Conservation (phyloP, 2,113 vertebrate genomes). For the Guaruba guarouba region DNA sequence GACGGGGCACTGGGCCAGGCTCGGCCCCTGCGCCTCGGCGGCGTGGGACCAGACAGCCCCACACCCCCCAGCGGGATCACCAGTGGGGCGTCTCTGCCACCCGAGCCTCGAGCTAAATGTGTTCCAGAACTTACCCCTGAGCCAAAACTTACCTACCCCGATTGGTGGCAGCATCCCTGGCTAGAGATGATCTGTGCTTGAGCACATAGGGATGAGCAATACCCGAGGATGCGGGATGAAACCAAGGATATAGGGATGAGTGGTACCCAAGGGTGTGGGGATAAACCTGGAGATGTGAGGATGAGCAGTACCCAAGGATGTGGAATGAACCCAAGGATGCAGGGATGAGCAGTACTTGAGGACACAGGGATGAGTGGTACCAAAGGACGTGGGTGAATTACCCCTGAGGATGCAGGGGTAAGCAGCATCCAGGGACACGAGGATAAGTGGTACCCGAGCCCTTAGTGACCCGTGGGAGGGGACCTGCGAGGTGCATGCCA, state of each 20-base stretch:
- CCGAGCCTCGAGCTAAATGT: accelerated
- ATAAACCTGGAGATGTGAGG: too few relatives aligned
- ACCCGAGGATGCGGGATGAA: neutral
- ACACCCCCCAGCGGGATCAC: neutral
- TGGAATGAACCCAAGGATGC: accelerated
- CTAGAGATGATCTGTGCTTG: accelerated
- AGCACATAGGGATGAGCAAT: accelerated
- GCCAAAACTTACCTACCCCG: accelerated
- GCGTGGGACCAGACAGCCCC: neutral
- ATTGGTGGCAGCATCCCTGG: accelerated
- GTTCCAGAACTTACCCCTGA: neutral
- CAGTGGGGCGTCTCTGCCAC: accelerated
- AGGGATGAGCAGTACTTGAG: neutral
- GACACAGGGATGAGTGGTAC: neutral
- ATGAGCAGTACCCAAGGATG: accelerated
- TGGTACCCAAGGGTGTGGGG: too few relatives aligned
- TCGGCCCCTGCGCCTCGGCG: accelerated
- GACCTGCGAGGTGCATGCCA: neutral
- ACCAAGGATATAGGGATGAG: neutral
- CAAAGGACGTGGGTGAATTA: neutral
- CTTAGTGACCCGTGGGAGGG: accelerated
- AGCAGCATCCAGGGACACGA: accelerated
- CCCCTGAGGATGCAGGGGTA: too few relatives aligned
- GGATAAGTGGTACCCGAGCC: neutral
- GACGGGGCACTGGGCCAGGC: neutral